Base-by-base conservation (phyloP, 2,888 invertebrate genomes). In the Lydus trimaculatus region DNA sequence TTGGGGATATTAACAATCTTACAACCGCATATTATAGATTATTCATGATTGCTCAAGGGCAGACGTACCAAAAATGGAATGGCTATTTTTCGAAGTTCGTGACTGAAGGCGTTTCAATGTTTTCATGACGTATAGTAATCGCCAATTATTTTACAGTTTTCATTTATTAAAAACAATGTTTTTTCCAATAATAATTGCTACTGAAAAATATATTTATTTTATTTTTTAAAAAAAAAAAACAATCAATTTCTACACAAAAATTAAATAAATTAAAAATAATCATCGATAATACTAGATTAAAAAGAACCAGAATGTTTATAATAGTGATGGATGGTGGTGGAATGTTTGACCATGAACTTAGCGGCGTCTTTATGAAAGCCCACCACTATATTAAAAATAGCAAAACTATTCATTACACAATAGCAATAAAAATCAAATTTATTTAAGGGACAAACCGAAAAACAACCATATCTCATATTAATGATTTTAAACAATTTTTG, bases 41-140 rank as follows among this genome's bases (percentile, higher is more conserved):
- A 77, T 78, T 79, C 79, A 73, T 75, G 79, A 79, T 81, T 75
- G 79, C 81, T 82, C 82, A 82, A 82, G 83, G 82, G 82, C 82
- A 82, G 81, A 82, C 82, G 75, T 79, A 82, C 82, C 82, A 82
- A 83, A 83, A 83, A 82, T 79, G 82, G 82, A 79, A 82, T 81
- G 79, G 78, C 77, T 82, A 82, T 83, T 83, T 82, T 82, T 82
- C 78, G 79, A 80, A 80, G 76, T 79, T 79, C 80, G 80, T 80
- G 80, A 79, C 82, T 81, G 75, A 78, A 79, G 78, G 77, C 77
- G 76, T 75, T 78, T 75, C 77, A 73, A 80, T 77, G 80, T 79
- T 82, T 81, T 81, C 76, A 76, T 75, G 73, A 76, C 75, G 76
- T 70, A 67, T 78, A 79, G 77, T 79, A 77, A 71, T 67, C 68